Evolutionary conservation across 2,888 invertebrate genomes (phyloP), one percentile per base, ranked within the genome.

Genomic region (Drosophila fulvimacula): DNA sequence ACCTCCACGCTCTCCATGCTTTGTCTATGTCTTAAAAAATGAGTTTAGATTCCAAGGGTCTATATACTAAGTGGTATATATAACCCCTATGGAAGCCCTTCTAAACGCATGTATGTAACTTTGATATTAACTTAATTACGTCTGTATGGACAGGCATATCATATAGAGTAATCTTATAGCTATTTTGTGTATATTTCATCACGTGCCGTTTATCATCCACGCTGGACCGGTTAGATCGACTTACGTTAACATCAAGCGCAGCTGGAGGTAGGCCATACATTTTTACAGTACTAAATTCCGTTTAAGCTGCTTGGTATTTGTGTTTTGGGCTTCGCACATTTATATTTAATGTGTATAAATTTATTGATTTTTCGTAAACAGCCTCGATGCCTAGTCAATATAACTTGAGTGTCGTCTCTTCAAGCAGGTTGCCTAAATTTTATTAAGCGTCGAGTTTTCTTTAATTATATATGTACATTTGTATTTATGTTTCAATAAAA

Each of bases 251-350:
- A 70, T 82, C 86, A 42, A 72, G 70, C 60, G 79, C 66, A 60
- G 81, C 73, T 63, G 81, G 76, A 34, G 73, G 66, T 58, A 86
- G 49, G 63, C 82, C 83, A 63, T 83, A 82, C 82, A 82, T 82
- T 34, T 83, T 82, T 49, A 58, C 19, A 46, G n/a, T 52, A 21
- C 19, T 57, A 34, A 34, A 34, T 34, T 51, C 34, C 19, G 32
- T 34, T 34, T 34, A 34, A 19, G 49, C 42, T 58, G 56, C 49
- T 69, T 66, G 9, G 32, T 51, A 46, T 32, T 51, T 39, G 67
- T 44, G 41, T 36, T 56, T 39, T 55, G 57, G 27, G 49, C 42
- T 58, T 42, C 27, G 66, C 52, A 48, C 69, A 61, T 74, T 69
- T 71, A 65, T 53, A 48, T 51, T 61, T 58, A 75, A 61, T 70